A percentile compares a stretch with the other conserved stretches of the same genome.
These are phyloP conservation scores for Climacteris rufus DNA, from an alignment of 2,113 vertebrate species.

Conservation along the genomic window DNA sequence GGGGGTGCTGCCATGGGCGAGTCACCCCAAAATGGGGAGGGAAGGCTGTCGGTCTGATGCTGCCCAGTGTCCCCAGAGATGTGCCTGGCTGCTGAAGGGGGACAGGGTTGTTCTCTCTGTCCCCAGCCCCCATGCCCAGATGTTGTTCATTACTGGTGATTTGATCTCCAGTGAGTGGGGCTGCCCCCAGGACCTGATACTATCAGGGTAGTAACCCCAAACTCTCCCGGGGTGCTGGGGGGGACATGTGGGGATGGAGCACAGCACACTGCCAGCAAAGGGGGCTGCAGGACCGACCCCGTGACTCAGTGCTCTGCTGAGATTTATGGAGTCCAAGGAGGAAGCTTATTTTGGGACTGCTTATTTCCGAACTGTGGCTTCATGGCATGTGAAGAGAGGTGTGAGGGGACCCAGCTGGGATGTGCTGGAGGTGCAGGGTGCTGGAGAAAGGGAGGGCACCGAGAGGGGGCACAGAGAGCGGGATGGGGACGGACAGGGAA, in stretches of 20 bases:
- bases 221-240: background rate
- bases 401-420: background rate
- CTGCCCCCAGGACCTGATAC: background rate
- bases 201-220: background rate
- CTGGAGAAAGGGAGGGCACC: background rate
- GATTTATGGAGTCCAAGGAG: background rate
- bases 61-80: background rate
- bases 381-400: background rate
- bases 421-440: background rate
- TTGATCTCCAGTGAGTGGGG: background rate
- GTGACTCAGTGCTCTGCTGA: background rate
- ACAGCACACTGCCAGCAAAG: background rate
- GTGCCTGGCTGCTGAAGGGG: background rate
- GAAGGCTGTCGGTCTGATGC: background rate
- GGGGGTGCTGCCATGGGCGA: accelerated
- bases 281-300: background rate
- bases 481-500: background rate
- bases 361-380: background rate
- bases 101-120: background rate
- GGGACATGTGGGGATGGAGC: background rate
- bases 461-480: background rate
- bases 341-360: background rate
- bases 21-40: background rate
- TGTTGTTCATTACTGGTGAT: background rate
- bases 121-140: background rate